Percentiles rank a stretch among this genome's conserved stretches.
phyloP scores from a whole-genome alignment of 2,113 vertebrate species.

The Apteryx owenii region DNA sequence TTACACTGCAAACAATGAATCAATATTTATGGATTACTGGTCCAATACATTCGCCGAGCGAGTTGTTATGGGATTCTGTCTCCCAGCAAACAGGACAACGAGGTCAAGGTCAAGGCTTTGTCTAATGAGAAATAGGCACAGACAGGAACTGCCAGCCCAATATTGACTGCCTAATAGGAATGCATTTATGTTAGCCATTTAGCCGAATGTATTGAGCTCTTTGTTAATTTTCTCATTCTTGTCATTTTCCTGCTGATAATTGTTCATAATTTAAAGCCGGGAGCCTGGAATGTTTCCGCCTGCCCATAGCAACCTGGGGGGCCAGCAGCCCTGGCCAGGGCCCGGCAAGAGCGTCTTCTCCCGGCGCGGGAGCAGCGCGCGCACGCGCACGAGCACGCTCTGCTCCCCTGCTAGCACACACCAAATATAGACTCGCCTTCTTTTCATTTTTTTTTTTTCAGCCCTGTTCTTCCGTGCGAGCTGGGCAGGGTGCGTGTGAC shows the following conservation, averaged over 20 bases:
- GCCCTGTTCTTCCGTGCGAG: neutral
- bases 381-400: neutral
- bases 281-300: neutral
- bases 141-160: slow-evolving; percentile 82
- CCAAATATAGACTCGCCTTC: neutral
- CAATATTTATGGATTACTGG: slow-evolving; percentile 93
- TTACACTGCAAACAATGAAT: slow-evolving; percentile 93
- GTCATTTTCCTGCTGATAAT: neutral
- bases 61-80: slow-evolving; percentile 75
- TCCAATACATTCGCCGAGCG: slow-evolving; percentile 82
- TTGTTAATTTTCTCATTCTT: neutral
- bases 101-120: slow-evolving; percentile 90
- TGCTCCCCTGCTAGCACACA: neutral
- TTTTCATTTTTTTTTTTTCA: neutral
- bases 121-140: slow-evolving; percentile 82
- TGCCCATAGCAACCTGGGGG: neutral
- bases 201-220: neutral
- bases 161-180: slow-evolving; percentile 81
- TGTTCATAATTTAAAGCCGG: neutral
- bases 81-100: slow-evolving; percentile 80
- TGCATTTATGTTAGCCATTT: neutral
- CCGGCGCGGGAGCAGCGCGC: neutral
- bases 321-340: too few species aligned
- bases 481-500: too few species aligned
- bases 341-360: neutral